Evolutionary conservation across 2,113 vertebrate genomes (phyloP).

Genomic region (Barnardius zonarius): DNA sequence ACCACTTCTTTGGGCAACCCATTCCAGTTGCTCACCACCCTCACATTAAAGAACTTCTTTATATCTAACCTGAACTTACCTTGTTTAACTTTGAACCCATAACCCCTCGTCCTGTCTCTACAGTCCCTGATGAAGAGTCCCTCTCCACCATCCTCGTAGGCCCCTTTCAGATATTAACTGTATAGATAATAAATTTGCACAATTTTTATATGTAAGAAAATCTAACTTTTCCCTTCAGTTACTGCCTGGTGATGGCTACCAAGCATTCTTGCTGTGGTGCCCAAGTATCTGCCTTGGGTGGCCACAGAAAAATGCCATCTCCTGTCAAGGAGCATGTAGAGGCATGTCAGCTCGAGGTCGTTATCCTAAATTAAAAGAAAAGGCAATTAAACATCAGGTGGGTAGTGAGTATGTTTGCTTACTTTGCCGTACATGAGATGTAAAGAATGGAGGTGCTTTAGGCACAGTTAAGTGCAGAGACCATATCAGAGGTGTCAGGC

Average conservation of each 20-base stretch:
- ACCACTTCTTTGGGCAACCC: background rate
- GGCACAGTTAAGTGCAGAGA: background rate
- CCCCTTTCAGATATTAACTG: background rate
- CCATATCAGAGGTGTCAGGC: background rate
- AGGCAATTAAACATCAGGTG: background rate
- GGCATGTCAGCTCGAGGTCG: background rate
- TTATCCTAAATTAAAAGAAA: background rate
- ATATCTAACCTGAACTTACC: background rate
- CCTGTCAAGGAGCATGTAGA: background rate
- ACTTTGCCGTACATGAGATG: accelerated
- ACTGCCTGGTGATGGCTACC: background rate
- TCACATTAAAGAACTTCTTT: background rate
- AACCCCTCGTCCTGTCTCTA: background rate
- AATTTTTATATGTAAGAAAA: background rate
- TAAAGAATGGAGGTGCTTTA: background rate
- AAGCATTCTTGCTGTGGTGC: background rate
- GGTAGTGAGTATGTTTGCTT: background rate
- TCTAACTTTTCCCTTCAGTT: background rate
- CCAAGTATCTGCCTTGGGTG: background rate
- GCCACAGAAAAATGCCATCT: background rate
- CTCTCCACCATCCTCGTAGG: background rate
- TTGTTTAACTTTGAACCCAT: background rate
- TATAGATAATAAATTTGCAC: background rate
- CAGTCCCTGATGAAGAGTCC: background rate
- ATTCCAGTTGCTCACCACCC: background rate